Conservation (phyloP, 2,797 vertebrate genomes). For the Mormyrops attenuatus region DNA sequence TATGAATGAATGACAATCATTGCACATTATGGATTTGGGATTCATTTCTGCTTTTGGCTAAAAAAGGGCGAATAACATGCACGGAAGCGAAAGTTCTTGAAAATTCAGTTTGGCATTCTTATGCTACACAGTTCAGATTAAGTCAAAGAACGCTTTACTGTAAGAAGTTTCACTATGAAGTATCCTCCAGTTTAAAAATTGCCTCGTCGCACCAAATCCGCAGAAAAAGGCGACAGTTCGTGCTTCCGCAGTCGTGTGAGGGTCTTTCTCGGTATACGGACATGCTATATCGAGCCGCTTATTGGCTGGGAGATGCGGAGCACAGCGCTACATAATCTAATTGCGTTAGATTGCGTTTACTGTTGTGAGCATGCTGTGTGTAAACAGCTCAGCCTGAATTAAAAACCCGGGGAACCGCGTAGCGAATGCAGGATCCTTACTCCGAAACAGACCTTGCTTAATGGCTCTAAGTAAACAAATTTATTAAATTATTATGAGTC, state of each 20-base stretch:
- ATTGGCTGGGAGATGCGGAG: not conserved
- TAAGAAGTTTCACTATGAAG: not conserved
- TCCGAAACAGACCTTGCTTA: not conserved
- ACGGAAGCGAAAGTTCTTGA: not conserved
- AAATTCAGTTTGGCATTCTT: not conserved
- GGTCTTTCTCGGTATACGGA: not conserved
- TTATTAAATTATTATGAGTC: not conserved
- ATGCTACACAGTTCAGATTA: not conserved
- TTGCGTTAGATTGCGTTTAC: slow-evolving; percentile 5
- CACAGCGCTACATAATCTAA: not conserved
- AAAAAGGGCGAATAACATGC: not conserved
- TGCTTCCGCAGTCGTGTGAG: not conserved
- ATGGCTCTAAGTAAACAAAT: not conserved
- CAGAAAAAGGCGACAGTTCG: not conserved
- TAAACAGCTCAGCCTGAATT: slow-evolving; percentile 38
- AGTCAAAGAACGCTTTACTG: not conserved
- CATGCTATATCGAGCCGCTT: not conserved
- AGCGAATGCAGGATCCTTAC: not conserved
- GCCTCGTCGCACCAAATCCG: not conserved
- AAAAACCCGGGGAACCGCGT: not conserved
- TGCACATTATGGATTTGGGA: not conserved
- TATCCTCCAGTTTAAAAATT: not conserved
- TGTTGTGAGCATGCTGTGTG: slow-evolving; percentile 15
- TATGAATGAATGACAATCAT: not conserved
- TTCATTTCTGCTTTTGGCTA: not conserved